These are phyloP conservation scores for Lamprologus sp. DNA, from an alignment of 2,113 vertebrate genomes.

Conservation along the genomic window DNA sequence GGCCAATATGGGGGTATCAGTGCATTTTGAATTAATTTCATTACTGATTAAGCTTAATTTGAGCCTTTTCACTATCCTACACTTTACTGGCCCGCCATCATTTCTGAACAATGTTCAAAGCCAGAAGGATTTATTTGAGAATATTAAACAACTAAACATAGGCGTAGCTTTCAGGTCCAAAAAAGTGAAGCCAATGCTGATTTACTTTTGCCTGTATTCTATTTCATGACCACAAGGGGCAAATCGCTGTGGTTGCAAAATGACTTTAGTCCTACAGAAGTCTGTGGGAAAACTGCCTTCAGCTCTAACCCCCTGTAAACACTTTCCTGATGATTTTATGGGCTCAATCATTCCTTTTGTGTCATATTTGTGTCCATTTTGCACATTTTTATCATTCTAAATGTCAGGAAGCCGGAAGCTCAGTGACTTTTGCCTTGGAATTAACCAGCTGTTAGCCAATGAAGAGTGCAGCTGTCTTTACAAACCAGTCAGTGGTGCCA, in stretches of 20 bases:
- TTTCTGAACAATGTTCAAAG: neutral
- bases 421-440: neutral
- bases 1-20: neutral
- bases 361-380: neutral
- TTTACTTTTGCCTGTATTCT: neutral
- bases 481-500: neutral
- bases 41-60: neutral
- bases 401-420: neutral
- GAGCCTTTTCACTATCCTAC: neutral
- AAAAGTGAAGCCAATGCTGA: neutral
- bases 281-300: neutral
- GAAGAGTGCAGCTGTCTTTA: neutral
- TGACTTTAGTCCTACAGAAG: neutral
- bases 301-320: neutral
- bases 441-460: neutral
- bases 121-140: neutral
- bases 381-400: neutral
- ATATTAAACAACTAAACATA: neutral
- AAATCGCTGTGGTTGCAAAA: neutral
- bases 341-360: neutral
- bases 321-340: neutral
- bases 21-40: neutral
- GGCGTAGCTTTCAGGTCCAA: neutral
- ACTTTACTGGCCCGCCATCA: neutral
- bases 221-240: neutral